Evolutionary conservation across 2,113 vertebrate genomes (phyloP), one percentile per base, ranked within the genome.

Genomic region (Astur gentilis): DNA sequence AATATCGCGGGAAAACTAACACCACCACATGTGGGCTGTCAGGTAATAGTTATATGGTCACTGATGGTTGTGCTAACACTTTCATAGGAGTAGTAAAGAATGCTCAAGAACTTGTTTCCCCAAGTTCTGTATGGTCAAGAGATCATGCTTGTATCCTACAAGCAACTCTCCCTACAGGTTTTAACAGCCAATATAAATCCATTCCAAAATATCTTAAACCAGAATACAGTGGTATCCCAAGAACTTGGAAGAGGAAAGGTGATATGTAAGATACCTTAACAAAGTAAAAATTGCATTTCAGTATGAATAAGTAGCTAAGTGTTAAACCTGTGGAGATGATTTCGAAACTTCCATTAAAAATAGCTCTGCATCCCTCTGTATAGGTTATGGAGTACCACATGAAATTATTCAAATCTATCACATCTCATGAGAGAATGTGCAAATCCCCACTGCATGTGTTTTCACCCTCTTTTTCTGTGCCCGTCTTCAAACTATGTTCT

Each of bases 341-440:
- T 83, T 50, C 77, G 36, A 79, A 95, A 47, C 4, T 65, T 57
- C 6, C 25, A 11, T 57, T 40, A 40, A 79, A 95, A 83, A 44
- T 34, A 50, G 12, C 52, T 22, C n/a, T 82, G 20, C 17, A 52
- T 10, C 10, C 8, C 3, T 87, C 19, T 45, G 2, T 22, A 44
- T 8, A 55, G 9, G 32, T 31, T 36, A 26, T 0, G 4, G 13
- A 91, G 11, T n/a, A 61, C 4, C 12, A 25, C 0, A 0, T 45
- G 16, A 13, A 34, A 57, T 44, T 80, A 57, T 57, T 90, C 29
- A 52, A 32, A 64, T 69, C 32, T 72, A 38, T n/a, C 23, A 45
- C 15, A 42, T 40, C 26, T 80, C 34, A 61, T 19, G 13, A 79
- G 21, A 90, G 44, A 72, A 69, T 11, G 6, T 31, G 17, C 16